Percentiles rank a stretch among this genome's conserved stretches.
Conservation (phyloP, 2,888 invertebrate species). For the Litoditis marina region DNA sequence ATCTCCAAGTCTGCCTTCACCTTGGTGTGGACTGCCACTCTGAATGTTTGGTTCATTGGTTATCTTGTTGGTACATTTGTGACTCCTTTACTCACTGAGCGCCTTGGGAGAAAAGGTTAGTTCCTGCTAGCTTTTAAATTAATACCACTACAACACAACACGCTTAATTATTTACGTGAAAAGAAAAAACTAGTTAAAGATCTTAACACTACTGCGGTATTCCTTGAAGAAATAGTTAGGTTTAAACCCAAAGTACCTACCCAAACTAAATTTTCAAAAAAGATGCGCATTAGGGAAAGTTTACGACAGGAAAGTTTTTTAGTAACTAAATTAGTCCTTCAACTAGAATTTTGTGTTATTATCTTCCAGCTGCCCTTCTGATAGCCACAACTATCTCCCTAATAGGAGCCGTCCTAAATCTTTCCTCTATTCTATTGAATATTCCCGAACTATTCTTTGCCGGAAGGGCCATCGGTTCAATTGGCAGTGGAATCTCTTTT, state of each 20-base stretch:
- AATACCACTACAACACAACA: no score
- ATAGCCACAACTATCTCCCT: constrained; percentile 22
- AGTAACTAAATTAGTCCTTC: no score
- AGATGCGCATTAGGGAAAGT: no score
- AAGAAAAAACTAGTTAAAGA: no score
- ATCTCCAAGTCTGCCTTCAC: constrained; percentile 19
- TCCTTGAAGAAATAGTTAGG: no score
- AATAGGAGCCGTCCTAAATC: constrained; percentile 26
- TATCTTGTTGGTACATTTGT: constrained; percentile 29
- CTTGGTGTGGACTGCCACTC: constrained; percentile 35
- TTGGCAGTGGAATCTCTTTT: constrained; percentile 38
- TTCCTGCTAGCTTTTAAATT: not conserved
- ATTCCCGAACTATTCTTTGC: constrained; percentile 31
- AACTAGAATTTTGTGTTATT: not conserved
- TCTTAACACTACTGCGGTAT: no score
- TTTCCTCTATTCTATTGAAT: constrained; percentile 27
- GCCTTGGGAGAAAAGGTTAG: constrained; percentile 34
- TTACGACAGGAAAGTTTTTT: no score
- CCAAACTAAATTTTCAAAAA: no score
- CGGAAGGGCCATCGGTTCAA: constrained; percentile 26
- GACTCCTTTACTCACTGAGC: constrained; percentile 27
- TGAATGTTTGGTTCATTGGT: constrained; percentile 35
- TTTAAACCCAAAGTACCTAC: no score
- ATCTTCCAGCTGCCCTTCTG: constrained; percentile 20
- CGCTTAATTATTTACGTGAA: not conserved